These are phyloP conservation scores for Tenthredo mesomela DNA, from an alignment of 2,888 invertebrate genomes.

Conservation along the genomic window DNA sequence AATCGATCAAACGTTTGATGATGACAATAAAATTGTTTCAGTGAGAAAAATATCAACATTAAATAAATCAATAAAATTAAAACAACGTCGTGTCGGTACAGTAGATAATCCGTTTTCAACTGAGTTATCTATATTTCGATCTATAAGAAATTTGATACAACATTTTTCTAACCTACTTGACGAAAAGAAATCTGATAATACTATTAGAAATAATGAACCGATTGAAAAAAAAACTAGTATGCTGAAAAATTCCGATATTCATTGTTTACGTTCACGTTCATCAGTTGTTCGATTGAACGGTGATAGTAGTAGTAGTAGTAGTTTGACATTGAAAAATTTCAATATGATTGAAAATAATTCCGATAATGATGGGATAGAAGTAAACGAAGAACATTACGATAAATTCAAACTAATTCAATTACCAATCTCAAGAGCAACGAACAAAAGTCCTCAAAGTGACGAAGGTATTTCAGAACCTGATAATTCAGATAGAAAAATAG, in stretches of 20 bases:
- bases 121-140: constrained; percentile 32
- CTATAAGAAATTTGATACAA: constrained; percentile 32
- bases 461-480: constrained; percentile 75
- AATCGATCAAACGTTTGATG: no score
- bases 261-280: neutral
- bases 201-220: constrained; percentile 38
- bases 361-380: constrained; percentile 58
- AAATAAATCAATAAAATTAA: constrained; percentile 38
- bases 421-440: constrained; percentile 65
- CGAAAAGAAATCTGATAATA: constrained; percentile 27
- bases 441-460: constrained; percentile 72
- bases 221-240: no score
- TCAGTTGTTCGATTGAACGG: neutral
- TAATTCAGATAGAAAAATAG: constrained; percentile 55
- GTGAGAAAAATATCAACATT: neutral
- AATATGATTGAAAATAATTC: constrained; percentile 47
- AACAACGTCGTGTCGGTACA: constrained; percentile 61
- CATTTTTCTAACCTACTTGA: constrained; percentile 49
- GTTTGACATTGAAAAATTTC: neutral
- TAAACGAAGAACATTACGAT: constrained; percentile 68
- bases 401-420: constrained; percentile 68
- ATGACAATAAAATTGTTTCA: no score
- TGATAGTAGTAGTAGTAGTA: no score
- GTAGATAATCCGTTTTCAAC: constrained; percentile 60
- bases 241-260: neutral